Evolutionary conservation across 92 coral and sea anemone genomes (phyloP).

Genomic region (Virgularia gustaviana): DNA sequence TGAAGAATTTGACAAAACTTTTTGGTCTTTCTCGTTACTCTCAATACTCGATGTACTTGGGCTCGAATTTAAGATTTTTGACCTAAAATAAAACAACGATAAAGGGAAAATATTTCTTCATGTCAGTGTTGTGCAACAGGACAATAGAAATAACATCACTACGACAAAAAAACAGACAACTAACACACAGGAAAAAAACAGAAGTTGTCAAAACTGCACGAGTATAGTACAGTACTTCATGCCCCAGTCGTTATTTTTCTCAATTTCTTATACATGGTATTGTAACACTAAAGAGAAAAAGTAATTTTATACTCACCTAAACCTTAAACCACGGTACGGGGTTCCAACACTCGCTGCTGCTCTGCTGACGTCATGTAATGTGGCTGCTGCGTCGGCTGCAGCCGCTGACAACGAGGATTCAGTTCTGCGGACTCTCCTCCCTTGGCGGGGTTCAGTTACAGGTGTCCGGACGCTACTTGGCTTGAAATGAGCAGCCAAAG

Average conservation of each 20-base stretch:
- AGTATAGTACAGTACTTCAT: background rate
- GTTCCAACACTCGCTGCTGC: conserved; percentile 95
- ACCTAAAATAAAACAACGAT: conserved; percentile 19
- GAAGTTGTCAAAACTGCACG: conserved; percentile 20
- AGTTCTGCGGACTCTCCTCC: conserved; percentile 66
- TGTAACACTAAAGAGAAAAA: background rate
- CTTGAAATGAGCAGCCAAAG: conserved; percentile 96
- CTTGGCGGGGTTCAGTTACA: conserved; percentile 44
- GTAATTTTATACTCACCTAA: conserved; percentile 49
- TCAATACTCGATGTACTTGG: conserved; percentile 35
- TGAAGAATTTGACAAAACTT: background rate
- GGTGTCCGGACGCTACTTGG: conserved; percentile 89
- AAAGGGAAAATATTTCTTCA: background rate
- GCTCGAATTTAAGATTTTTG: conserved; percentile 21
- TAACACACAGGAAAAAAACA: conserved; percentile 67
- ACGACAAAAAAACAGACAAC: conserved; percentile 1
- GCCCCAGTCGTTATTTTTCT: too few relatives aligned
- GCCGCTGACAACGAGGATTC: conserved; percentile 93
- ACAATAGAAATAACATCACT: background rate
- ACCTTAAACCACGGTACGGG: conserved; percentile 56
- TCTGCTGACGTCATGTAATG: conserved; percentile 92
- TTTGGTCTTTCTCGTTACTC: conserved; percentile 28
- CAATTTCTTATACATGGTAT: too few relatives aligned
- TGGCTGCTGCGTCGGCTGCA: conserved; percentile 98
- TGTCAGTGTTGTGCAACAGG: background rate